phyloP scores from a whole-genome alignment of 2,113 vertebrate genomes.

The Tinamus guttatus region DNA sequence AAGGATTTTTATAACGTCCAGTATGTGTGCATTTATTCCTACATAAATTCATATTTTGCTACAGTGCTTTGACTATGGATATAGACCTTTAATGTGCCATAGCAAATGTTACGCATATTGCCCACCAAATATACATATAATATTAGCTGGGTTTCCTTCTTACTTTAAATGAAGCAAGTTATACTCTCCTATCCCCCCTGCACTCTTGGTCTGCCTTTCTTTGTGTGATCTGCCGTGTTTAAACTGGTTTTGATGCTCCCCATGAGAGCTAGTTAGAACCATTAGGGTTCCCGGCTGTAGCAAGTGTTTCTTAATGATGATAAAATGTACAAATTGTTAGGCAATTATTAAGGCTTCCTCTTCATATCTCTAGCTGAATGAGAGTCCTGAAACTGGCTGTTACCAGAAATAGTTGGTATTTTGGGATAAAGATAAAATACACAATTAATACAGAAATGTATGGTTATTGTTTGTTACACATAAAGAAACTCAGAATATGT shows the following conservation, averaged over 20 bases:
- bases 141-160: neutral
- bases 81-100: accelerated
- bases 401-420: neutral
- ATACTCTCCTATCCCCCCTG: neutral
- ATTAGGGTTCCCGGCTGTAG: neutral
- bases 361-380: neutral
- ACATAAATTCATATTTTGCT: neutral
- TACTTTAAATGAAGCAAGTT: neutral
- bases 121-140: neutral
- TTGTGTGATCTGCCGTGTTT: neutral
- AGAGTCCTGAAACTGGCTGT: neutral
- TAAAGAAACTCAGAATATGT: neutral
- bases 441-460: neutral
- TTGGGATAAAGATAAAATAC: neutral
- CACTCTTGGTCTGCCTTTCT: neutral
- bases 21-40: neutral
- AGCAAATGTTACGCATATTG: accelerated
- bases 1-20: neutral
- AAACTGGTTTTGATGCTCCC: conserved; percentile 29
- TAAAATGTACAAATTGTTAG: conserved; percentile 18
- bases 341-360: neutral
- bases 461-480: neutral
- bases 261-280: conserved; percentile 6
- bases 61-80: neutral
- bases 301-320: conserved; percentile 30